Conservation (phyloP, 2,888 invertebrate species). For the Nowickia ferox region DNA sequence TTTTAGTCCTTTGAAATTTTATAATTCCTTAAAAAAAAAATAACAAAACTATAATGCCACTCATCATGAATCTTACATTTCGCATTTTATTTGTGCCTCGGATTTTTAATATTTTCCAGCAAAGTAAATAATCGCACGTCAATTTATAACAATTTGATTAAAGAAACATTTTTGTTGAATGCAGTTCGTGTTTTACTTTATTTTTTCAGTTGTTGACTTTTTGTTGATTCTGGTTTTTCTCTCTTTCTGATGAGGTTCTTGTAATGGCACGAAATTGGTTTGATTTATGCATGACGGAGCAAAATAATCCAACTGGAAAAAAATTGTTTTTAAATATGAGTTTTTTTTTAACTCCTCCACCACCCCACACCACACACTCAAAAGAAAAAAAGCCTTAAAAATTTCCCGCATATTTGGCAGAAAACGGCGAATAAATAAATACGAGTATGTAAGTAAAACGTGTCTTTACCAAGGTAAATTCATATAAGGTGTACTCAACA, state of each 20-base stretch:
- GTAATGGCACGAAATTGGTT: slow-evolving; percentile 74
- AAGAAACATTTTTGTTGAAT: slow-evolving; percentile 8
- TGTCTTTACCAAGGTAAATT: too few species aligned
- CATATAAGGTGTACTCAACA: too few species aligned
- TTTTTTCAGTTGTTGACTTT: slow-evolving; percentile 53
- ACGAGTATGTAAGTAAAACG: background rate
- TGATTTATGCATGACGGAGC: slow-evolving; percentile 81
- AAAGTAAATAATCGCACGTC: slow-evolving; percentile 32
- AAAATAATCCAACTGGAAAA: slow-evolving; percentile 80
- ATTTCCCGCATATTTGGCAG: background rate
- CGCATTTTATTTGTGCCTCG: background rate
- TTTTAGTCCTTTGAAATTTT: background rate
- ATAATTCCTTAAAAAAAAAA: background rate
- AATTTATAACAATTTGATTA: slow-evolving; percentile 51
- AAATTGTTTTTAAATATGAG: slow-evolving; percentile 73
- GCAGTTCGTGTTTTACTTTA: slow-evolving; percentile 32
- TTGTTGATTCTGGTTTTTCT: slow-evolving; percentile 59
- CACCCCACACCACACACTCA: slow-evolving; percentile 44
- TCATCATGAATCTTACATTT: background rate
- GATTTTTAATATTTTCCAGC: slow-evolving; percentile 26
- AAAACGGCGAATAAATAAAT: slow-evolving; percentile 4
- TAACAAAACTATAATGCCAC: background rate
- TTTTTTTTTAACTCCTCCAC: slow-evolving; percentile 72
- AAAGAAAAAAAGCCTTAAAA: background rate
- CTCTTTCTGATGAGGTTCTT: slow-evolving; percentile 46